phyloP scores from a whole-genome alignment of 2,888 invertebrate genomes.

The Siphonodentalium dalli region DNA sequence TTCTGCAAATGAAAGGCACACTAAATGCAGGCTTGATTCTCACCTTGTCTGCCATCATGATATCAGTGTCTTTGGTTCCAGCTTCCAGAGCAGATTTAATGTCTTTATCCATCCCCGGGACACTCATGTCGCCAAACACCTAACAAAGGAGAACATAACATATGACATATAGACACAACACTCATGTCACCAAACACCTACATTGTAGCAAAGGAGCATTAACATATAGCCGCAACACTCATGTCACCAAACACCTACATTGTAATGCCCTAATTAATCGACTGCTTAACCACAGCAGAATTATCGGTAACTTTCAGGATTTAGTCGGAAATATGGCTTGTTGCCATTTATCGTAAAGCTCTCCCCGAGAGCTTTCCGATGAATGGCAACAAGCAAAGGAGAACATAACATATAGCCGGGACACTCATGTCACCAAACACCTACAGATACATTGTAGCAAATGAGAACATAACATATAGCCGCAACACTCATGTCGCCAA shows the following conservation, averaged over 20 bases:
- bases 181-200: neutral
- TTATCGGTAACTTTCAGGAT: too few relatives aligned
- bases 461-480: neutral
- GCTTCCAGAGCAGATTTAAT: conserved; percentile 49
- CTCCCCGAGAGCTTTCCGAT: conserved; percentile 57
- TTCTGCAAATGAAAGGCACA: too few relatives aligned
- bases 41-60: too few relatives aligned
- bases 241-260: neutral
- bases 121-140: conserved; percentile 62
- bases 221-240: neutral
- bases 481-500: neutral
- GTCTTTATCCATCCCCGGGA: conserved; percentile 60
- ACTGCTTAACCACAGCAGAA: too few relatives aligned
- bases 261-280: too few relatives aligned
- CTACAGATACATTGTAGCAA: too few relatives aligned
- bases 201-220: neutral
- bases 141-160: conserved; percentile 20
- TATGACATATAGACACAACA: neutral
- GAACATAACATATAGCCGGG: neutral
- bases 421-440: neutral
- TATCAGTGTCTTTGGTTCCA: conserved; percentile 51
- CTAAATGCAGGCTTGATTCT: too few relatives aligned
- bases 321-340: too few relatives aligned
- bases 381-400: conserved; percentile 55
- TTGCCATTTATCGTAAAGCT: too few relatives aligned